Evolutionary conservation across 2,113 vertebrate genomes (phyloP), one percentile per base, ranked within the genome.

Genomic region (Chunga burmeisteri): DNA sequence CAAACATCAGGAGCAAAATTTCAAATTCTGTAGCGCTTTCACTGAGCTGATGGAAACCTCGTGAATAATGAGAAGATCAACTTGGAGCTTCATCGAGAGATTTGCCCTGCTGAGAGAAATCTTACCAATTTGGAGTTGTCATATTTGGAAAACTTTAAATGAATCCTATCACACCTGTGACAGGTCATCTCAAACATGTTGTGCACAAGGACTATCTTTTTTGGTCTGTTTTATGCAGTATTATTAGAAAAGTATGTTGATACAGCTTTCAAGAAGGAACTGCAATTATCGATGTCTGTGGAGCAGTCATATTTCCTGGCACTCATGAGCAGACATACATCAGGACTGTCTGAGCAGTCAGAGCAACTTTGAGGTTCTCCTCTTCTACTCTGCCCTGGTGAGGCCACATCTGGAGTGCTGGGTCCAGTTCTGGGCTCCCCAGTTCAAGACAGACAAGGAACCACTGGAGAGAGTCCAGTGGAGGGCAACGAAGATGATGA

Each of bases 201-300:
- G 49, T 21, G 65, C 50, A 11, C 13, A 11, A 23, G 49, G 3
- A 17, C 38, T 30, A 7, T 13, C 13, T 20, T 30, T 36, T 21
- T 6, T 3, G 70, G 42, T 61, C 11, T n/a, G 23, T 32, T 59
- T 19, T 26, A 1, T 22, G 9, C 0, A 0, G n/a, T 16, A 9
- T 6, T 8, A 4, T 17, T 4, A 13, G 42, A 22, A 9, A 36
- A 5, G 18, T 2, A 3, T 9, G 47, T 30, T n/a, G 47, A 3
- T 4, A 3, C 11, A 14, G 23, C 55, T 61, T 36, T 27, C 20
- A 10, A 16, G 47, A 58, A 67, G 53, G 38, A 38, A 26, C 0
- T 12, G 55, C 19, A 5, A 1, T 6, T 30, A 11, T 1, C 0
- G 1, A 1, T 11, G n/a, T 4, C 72, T 0, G 0, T 26, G 72